phyloP scores from a whole-genome alignment of 2,888 invertebrate species.

The Leucophenga montana region DNA sequence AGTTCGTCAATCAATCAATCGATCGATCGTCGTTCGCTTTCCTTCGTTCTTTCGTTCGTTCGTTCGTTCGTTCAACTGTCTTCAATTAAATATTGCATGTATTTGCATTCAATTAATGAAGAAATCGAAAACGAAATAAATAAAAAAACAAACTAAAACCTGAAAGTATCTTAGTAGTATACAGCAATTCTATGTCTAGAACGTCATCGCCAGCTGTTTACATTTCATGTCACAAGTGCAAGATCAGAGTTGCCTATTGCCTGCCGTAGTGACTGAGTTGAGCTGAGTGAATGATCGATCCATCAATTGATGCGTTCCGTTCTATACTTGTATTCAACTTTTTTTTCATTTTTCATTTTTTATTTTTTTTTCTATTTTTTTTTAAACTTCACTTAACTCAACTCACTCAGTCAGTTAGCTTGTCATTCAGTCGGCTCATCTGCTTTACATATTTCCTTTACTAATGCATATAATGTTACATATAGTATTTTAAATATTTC shows the following conservation, averaged over 20 bases:
- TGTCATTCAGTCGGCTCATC: not conserved
- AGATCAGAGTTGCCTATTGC: constrained; percentile 9
- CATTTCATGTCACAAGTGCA: constrained; percentile 20
- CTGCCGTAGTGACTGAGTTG: too few relatives aligned
- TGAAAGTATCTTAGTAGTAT: not conserved
- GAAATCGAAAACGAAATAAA: not conserved
- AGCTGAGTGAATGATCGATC: too few relatives aligned
- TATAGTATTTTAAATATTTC: constrained; percentile 14
- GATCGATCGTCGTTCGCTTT: not conserved
- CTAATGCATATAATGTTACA: not conserved
- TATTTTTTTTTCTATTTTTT: too few relatives aligned
- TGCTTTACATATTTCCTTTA: not conserved
- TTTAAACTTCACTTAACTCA: too few relatives aligned
- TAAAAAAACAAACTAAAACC: not conserved
- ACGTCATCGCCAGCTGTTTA: constrained; percentile 5
- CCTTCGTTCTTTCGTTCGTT: constrained; percentile 1
- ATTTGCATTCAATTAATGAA: constrained; percentile 3
- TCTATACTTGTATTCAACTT: too few relatives aligned
- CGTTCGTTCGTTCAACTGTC: constrained; percentile 15
- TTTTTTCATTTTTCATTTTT: too few relatives aligned
- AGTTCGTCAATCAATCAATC: too few relatives aligned
- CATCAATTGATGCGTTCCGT: too few relatives aligned
- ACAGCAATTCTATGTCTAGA: not conserved
- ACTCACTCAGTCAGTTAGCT: not conserved
- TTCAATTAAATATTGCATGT: constrained; percentile 7